Conservation (phyloP, 2,797 vertebrate species). For the Syngnathus rostellatus region DNA sequence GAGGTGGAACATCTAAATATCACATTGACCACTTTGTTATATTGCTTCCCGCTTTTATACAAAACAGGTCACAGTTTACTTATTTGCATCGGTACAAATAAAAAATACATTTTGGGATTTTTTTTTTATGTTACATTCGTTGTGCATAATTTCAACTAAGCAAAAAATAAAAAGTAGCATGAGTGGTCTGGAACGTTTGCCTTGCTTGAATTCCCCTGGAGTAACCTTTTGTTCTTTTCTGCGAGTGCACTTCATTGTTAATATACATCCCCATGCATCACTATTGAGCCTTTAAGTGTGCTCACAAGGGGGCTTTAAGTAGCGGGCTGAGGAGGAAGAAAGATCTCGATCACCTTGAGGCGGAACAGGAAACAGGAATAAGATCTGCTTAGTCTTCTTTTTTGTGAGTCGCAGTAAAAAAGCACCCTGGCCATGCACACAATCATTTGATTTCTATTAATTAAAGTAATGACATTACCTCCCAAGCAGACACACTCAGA, state of each 20-base stretch:
- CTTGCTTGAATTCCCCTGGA: not conserved
- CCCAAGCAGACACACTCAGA: not conserved
- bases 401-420: not conserved
- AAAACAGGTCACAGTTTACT: not conserved
- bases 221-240: conserved; percentile 16
- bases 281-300: conserved; percentile 24
- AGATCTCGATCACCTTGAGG: conserved; percentile 25
- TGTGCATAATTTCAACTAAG: not conserved
- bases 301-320: conserved; percentile 32
- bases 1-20: conserved; percentile 7
- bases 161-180: not conserved
- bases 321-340: conserved; percentile 11
- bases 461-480: not conserved
- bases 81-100: not conserved
- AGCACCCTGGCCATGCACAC: not conserved
- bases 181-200: not conserved
- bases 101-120: not conserved
- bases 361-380: not conserved
- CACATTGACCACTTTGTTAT: not conserved
- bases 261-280: conserved; percentile 31
- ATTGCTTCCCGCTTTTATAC: not conserved
- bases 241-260: conserved; percentile 39
- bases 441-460: not conserved
- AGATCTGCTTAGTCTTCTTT: not conserved
- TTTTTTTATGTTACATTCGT: too few relatives aligned